Evolutionary conservation across 2,888 invertebrate genomes (phyloP).

Genomic region (Perizoma affinitatum): DNA sequence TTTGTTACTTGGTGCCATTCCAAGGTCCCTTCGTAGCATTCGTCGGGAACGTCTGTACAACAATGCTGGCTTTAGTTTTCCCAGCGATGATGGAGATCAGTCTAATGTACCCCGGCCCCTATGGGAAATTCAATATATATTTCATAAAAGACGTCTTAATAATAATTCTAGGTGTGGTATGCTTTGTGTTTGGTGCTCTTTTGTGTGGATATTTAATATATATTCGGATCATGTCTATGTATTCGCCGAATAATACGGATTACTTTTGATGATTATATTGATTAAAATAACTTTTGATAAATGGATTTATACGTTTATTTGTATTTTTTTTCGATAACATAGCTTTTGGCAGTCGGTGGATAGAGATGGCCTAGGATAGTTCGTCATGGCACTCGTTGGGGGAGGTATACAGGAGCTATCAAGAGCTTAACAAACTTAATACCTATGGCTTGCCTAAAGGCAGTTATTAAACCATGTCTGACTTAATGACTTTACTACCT

Average conservation of each 20-base stretch:
- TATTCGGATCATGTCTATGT: conserved; percentile 44
- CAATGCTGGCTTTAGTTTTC: conserved; percentile 58
- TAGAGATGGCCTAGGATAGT: too few species aligned
- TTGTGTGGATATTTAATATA: conserved; percentile 56
- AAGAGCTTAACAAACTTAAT: too few species aligned
- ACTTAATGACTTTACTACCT: too few species aligned
- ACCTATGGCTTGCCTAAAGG: too few species aligned
- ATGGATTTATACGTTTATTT: too few species aligned
- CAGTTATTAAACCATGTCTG: too few species aligned
- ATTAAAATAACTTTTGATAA: neutral
- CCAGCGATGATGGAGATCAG: conserved; percentile 67
- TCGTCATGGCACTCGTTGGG: too few species aligned
- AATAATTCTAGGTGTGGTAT: conserved; percentile 47
- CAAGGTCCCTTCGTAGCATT: conserved; percentile 68
- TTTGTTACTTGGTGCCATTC: conserved; percentile 57
- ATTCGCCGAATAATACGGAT: conserved; percentile 43
- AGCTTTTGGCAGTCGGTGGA: too few species aligned
- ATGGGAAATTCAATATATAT: conserved; percentile 48
- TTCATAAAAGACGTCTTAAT: conserved; percentile 55
- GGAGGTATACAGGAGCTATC: too few species aligned
- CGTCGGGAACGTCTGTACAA: conserved; percentile 63
- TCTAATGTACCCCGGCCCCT: conserved; percentile 57
- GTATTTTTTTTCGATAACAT: too few species aligned
- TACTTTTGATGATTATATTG: conserved; percentile 29
- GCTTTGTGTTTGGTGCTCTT: conserved; percentile 49